These are phyloP conservation scores for Apodemia zela DNA, from an alignment of 2,888 invertebrate species.

Conservation along the genomic window DNA sequence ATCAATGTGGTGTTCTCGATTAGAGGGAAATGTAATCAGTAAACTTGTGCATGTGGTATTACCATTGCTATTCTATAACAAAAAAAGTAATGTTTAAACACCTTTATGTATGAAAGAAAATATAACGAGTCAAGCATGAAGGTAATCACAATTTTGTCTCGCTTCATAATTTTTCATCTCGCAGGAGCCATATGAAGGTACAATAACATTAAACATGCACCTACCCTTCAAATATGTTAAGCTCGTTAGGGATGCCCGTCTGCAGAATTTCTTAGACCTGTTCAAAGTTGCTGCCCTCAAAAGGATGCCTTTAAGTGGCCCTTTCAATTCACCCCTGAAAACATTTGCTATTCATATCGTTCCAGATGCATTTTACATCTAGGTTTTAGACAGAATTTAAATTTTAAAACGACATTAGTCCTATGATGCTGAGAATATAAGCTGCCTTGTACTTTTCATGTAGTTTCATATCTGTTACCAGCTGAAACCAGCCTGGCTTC, in stretches of 20 bases:
- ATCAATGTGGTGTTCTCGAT: no score
- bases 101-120: no score
- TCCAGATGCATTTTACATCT: slow-evolving; percentile 40
- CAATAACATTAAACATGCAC: not conserved
- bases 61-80: no score
- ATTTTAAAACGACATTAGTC: slow-evolving; percentile 24
- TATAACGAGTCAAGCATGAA: no score
- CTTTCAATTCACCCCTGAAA: slow-evolving; percentile 22
- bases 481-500: no score
- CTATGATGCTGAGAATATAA: not conserved
- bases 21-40: no score
- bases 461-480: no score
- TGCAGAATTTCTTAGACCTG: slow-evolving; percentile 13
- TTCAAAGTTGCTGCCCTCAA: slow-evolving; percentile 18
- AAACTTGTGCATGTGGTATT: no score
- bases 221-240: slow-evolving; percentile 3
- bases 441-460: not conserved
- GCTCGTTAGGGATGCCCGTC: slow-evolving; percentile 1
- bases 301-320: slow-evolving; percentile 20
- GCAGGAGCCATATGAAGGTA: not conserved
- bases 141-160: no score
- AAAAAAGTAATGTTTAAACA: no score
- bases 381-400: slow-evolving; percentile 34
- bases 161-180: no score
- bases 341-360: slow-evolving; percentile 39